Base-by-base conservation (phyloP, 2,113 vertebrate genomes). In the Casuarius casuarius region DNA sequence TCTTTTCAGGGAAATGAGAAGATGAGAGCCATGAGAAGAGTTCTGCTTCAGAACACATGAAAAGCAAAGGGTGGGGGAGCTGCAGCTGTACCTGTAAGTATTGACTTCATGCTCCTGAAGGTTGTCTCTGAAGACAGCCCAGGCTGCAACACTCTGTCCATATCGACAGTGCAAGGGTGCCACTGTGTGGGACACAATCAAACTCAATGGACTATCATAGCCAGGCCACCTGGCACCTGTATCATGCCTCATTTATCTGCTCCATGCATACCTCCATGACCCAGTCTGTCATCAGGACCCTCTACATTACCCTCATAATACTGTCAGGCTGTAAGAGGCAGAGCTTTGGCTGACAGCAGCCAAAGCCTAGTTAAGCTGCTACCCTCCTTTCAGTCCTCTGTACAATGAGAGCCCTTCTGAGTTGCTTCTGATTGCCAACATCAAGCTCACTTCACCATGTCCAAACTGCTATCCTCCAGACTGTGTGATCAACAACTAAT, bases 181-280 rank as follows among this genome's bases (percentile, higher is more conserved):
- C 23, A 26, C 67, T 9, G 54, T 7, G 31, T 51, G 78, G 26
- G 21, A 68, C 20, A 13, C 48, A 49, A 4, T 22, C 40, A 89
- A 84, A 77, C 17, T 21, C 56, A 49, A 6, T 1, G 11, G 71
- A 38, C 40, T 42, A 0, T 25, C 72, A 19, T 18, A 71, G 54
- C 40, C 22, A 12, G 1, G 0, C 15, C 62, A 56, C 7, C 25
- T 44, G 48, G 26, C 8, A 7, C 17, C 28, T 3, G 9, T 44
- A 29, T 58, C 28, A 31, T 15, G 31, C 56, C 29, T 58, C 22
- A 28, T 66, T 48, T 42, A 52, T 16, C 33, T 66, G 52, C 46
- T 80, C 28, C 33, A 6, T n/a, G 62, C 78, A 65, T 54, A 28
- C 14, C 28, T 78, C 51, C 21, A 51, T 22, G 40, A 42, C 9